phyloP scores from a whole-genome alignment of 2,888 invertebrate species.

The Tryphoninae sp. region DNA sequence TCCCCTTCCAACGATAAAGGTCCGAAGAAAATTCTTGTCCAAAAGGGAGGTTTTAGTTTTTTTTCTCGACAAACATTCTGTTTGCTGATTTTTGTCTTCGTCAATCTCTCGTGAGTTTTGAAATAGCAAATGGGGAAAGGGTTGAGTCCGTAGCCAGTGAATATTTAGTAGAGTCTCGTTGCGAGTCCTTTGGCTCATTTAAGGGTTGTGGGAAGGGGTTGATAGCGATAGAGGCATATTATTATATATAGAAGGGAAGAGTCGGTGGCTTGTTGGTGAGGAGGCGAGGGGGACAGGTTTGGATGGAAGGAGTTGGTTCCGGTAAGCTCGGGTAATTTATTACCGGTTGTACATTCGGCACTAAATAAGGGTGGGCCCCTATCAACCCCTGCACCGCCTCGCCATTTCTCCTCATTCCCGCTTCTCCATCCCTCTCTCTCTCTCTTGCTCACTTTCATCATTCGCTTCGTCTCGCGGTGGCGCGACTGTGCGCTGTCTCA shows the following conservation, averaged over 20 bases:
- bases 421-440: slow-evolving; percentile 5
- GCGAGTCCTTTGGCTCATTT: slow-evolving; percentile 57
- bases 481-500: slow-evolving; percentile 52
- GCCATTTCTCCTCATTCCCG: slow-evolving; percentile 38
- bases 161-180: slow-evolving; percentile 47
- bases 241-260: slow-evolving; percentile 13
- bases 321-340: slow-evolving; percentile 75
- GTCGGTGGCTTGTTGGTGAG: neutral
- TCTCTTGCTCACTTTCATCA: neutral
- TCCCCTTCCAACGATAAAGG: neutral
- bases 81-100: neutral
- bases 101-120: neutral
- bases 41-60: too few species aligned
- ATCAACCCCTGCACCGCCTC: slow-evolving; percentile 65
- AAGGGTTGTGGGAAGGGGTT: slow-evolving; percentile 47
- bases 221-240: slow-evolving; percentile 38
- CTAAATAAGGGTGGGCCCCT: slow-evolving; percentile 74
- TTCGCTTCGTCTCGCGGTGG: slow-evolving; percentile 41
- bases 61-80: neutral
- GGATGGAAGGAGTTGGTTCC: slow-evolving; percentile 56
- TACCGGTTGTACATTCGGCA: slow-evolving; percentile 73
- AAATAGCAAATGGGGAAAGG: neutral
- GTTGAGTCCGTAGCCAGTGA: slow-evolving; percentile 3
- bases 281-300: neutral
- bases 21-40: neutral